Conservation (phyloP, 2,888 invertebrate species). For the Agriopis aurantiaria region DNA sequence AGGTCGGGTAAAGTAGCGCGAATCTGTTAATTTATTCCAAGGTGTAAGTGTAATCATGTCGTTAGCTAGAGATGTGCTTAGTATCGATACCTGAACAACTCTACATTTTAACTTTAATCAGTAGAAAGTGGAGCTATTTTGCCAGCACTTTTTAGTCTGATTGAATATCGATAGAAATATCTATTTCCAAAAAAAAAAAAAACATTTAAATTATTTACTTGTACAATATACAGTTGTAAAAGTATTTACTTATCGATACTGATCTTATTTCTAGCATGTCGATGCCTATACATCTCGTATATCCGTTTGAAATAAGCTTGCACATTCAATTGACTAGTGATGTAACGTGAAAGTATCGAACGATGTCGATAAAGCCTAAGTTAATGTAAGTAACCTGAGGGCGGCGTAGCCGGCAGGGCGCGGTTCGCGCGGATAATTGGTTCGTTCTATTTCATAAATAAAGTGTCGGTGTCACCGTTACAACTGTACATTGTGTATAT, state of each 20-base stretch:
- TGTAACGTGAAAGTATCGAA: constrained; percentile 28
- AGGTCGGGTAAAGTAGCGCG: constrained; percentile 20
- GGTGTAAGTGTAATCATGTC: constrained; percentile 6
- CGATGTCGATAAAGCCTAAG: constrained; percentile 35
- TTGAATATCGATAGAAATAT: too few species aligned
- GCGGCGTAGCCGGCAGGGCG: constrained; percentile 15
- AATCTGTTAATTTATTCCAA: constrained; percentile 9
- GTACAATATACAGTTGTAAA: background rate
- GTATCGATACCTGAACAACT: constrained; percentile 1
- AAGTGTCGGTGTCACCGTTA: background rate
- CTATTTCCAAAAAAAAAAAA: too few species aligned
- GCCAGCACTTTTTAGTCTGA: too few species aligned
- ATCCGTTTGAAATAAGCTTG: constrained; percentile 28
- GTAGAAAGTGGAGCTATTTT: too few species aligned
- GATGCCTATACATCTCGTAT: constrained; percentile 19
- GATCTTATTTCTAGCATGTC: constrained; percentile 1
- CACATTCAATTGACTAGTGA: constrained; percentile 29
- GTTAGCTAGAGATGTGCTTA: background rate
- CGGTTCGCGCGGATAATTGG: background rate
- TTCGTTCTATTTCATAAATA: too few species aligned
- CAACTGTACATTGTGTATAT: too few species aligned
- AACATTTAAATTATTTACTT: too few species aligned
- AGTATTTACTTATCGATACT: constrained; percentile 8
- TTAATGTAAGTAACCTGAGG: constrained; percentile 29
- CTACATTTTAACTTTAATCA: background rate